Base-by-base conservation (phyloP, 2,888 invertebrate species). In the Plagodis dolabraria region DNA sequence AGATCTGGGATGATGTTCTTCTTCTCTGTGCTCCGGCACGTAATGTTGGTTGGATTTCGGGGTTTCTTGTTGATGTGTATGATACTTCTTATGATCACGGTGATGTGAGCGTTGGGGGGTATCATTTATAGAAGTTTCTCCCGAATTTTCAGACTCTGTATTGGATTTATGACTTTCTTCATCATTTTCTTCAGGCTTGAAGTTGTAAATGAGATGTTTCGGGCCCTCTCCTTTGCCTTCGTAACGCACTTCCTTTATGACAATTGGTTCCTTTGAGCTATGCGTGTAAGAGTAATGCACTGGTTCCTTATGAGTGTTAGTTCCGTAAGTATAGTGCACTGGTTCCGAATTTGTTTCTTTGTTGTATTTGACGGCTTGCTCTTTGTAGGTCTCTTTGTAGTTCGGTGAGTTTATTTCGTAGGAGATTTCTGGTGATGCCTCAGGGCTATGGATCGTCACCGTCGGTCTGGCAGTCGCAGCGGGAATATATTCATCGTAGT, bases 321-420 rank as follows among this genome's bases (percentile, higher is more conserved):
- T 80, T 64, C 85, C 82, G 67, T 91, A 90, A 57, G 74, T 79
- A 52, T 82, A 79, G 57, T 76, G 76, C 6, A 86, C 81, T 8
- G 90, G 90, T 57, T 88, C 84, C 0, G 82, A 77, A 51, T 84
- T 75, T 0, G 85, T 87, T 69, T 88, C 79, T 68, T 87, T 91
- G 50, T 90, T 87, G 60, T 89, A 92, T 44, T 80, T 87, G 11
- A 89, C 70, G 49, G 83, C 80, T 72, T 92, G 80, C 76, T 90
- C 86, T 60, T 86, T 86, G 47, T 80, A 80, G 6, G 86, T 86
- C 73, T 92, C 91, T 49, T 87, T 88, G 57, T 87, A 83, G 57
- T 85, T 89, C 6, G 92, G 92, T 1, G 84, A 76, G 67, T 87
- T 85, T 34, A 87, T 85, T 76, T 89, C 89, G 62, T 89, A 89